These are phyloP conservation scores for human DNA, from an alignment of 2,113 vertebrate genomes.

Conservation along the genomic window GRCh38 chr7:20824501-20825000, in stretches of 20 bases:
- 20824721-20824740: not conserved
- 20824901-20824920: not conserved
- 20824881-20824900: not conserved
- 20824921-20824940: not conserved
- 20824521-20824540: not conserved
- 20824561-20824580: not conserved
- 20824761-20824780: not conserved
- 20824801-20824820: not conserved
- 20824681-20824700: not conserved
- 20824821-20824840: not conserved
- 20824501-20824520: not conserved
- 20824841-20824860: constrained; percentile 16
- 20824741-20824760: not conserved
- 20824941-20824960: not conserved
- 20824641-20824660: not conserved
- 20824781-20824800: not conserved
- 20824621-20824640: not conserved
- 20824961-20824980: not conserved
- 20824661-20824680: not conserved
- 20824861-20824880: not conserved
- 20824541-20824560: not conserved
- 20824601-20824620: not conserved
- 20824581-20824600: not conserved
- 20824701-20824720: not conserved
- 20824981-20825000: not conserved